Evolutionary conservation across 1,140 invertebrate genomes (phyloP), one percentile per base, ranked within the genome.

Genomic region (Drosophila sproati): DNA sequence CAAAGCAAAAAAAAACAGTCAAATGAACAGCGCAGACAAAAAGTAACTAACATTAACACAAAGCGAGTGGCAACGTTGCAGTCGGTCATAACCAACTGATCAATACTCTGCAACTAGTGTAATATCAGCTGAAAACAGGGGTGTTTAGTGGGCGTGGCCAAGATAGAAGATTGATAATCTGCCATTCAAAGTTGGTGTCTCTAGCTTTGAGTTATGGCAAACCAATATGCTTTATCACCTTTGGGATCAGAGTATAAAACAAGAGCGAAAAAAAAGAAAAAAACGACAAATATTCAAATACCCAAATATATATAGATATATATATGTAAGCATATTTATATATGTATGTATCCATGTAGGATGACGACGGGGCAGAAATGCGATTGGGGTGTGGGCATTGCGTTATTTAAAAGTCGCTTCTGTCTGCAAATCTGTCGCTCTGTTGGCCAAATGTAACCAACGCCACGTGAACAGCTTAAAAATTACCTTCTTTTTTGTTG

Each of bases 11-110:
- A 35, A 20, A 51, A 12, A 41, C 47, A 54, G 56, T 64, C 39
- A 79, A 86, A 75, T 81, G 66, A 64, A 86, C 82, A 87, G 71
- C 70, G 66, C 83, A 87, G 82, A 82, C 82, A 86, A 86, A 86
- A 77, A 87, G 60, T 82, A 80, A 68, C 73, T 57, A 83, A 61
- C 78, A 48, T 48, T 75, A 50, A 51, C 47, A 67, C 10, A 63
- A 29, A 61, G 4, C 39, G n/a, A 43, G 39, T 41, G 39, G 10
- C 7, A 41, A 10, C 3, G 39, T 41, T 4, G 20, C 20, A 20
- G 20, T 20, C 4, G 10, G n/a, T 8, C 10, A n/a, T n/a, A 43
- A 10, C 10, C 39, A n/a, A 43, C 39, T 3, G n/a, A n/a, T 43
- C n/a, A n/a, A 43, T 43, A n/a, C 39, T 43, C 39, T 43, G 4